Percentiles rank a stretch among this genome's conserved stretches.
Conservation (phyloP, 2,113 vertebrate species). For the Ceyx melanurus region DNA sequence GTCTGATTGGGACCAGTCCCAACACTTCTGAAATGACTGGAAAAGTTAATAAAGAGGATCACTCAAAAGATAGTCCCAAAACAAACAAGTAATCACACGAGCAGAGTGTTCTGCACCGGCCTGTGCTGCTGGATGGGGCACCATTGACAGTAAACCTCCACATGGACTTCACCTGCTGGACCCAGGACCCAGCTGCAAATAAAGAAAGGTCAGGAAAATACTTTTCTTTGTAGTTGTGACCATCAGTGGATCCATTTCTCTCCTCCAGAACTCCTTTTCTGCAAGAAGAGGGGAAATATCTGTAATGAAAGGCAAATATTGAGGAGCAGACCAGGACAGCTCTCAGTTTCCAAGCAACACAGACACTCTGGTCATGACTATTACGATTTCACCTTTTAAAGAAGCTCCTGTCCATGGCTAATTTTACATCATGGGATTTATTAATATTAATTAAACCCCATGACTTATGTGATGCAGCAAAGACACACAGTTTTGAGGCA, state of each 20-base stretch:
- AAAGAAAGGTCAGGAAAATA: not conserved
- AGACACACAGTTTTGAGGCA: not conserved
- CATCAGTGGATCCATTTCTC: not conserved
- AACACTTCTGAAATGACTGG: not conserved
- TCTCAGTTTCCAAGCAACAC: slow-evolving; percentile 51
- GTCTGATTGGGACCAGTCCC: not conserved
- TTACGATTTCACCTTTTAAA: slow-evolving; percentile 47
- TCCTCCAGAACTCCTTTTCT: not conserved
- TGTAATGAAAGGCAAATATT: slow-evolving; percentile 10
- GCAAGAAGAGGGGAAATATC: not conserved
- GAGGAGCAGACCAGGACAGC: slow-evolving; percentile 36
- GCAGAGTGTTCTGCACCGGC: fast-evolving
- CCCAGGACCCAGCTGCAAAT: not conserved
- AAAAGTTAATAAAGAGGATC: not conserved
- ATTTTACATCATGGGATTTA: not conserved
- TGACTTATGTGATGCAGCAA: not conserved
- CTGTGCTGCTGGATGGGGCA: not conserved
- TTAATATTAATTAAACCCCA: not conserved
- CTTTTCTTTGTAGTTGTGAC: not conserved
- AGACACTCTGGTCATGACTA: slow-evolving; percentile 21
- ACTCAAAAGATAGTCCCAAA: fast-evolving
- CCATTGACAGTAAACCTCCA: not conserved
- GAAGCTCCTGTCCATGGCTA: slow-evolving; percentile 13
- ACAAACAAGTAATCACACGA: not conserved
- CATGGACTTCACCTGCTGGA: not conserved